Evolutionary conservation across 2,113 vertebrate species (phyloP), one percentile per base, ranked within the genome.

Genomic region (Haemorhous mexicanus): DNA sequence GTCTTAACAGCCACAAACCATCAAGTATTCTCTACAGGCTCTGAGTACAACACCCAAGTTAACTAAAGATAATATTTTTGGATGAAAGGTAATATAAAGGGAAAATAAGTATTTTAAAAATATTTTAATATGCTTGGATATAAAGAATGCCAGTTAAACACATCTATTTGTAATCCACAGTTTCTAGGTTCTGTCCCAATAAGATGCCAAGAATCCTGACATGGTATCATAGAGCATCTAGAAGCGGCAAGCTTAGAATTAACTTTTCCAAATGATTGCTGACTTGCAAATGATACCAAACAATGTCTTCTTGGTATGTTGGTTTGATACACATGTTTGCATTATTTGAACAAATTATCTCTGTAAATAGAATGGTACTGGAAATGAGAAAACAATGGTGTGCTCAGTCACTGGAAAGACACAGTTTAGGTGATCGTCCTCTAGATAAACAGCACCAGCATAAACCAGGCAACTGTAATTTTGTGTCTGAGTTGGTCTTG

Each of bases 341-440:
- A 56, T 91, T 90, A 93, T 77, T 82, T 74, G 46, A 81, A 55
- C 1, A 0, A 86, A 76, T 85, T 70, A 62, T 80, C 50, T 95
- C 87, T 88, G 82, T 68, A 89, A 96, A 91, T 76, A 76, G 78
- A 81, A 95, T 58, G 78, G 87, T 79, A 50, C 47, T 63, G 80
- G 82, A 97, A 97, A 97, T 89, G 88, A 89, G 94, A 76, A 95
- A 95, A 96, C 69, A 84, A 76, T 80, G 61, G 75, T 80, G 93
- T 78, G 82, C 82, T 91, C 68, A 93, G 79, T 62, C 87, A 87
- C 33, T 49, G 50, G 82, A 90, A 66, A 92, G 79, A 93, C 82
- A 26, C 68, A 63, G 74, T 84, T 87, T 80, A 78, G 86, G 46
- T 93, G 86, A 88, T 82, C 12, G 59, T 85, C 82, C 92, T 97